A percentile compares a stretch with the other conserved stretches of the same genome.
Conservation (phyloP, 2,888 invertebrate genomes). For the Andrena praecox region DNA sequence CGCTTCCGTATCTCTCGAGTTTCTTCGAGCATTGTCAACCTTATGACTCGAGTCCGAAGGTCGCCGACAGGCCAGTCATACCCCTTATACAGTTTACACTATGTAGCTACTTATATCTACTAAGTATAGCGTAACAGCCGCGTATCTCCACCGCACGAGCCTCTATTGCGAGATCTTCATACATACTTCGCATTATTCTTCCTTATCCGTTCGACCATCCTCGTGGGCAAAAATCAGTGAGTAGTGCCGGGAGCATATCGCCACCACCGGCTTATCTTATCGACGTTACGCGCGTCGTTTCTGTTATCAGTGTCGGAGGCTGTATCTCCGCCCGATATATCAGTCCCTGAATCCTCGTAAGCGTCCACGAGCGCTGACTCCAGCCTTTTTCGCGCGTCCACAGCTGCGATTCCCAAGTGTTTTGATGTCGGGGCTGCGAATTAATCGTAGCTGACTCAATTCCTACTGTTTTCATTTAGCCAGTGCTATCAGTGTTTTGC, state of each 20-base stretch:
- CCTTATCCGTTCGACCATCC: constrained; percentile 29
- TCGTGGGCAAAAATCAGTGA: constrained; percentile 56
- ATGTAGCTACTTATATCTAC: too few relatives aligned
- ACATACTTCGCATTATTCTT: constrained; percentile 43
- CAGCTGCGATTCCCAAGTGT: background rate
- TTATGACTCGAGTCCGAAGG: constrained; percentile 68
- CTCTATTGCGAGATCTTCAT: constrained; percentile 27
- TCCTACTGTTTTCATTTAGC: background rate
- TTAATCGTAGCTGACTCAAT: background rate
- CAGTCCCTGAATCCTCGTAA: constrained; percentile 1
- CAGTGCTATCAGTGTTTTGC: constrained; percentile 1
- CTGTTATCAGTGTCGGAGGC: constrained; percentile 58
- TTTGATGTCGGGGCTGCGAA: background rate
- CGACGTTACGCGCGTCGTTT: constrained; percentile 45
- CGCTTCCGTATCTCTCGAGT: constrained; percentile 39
- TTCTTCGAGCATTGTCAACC: constrained; percentile 54
- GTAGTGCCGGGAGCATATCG: constrained; percentile 39
- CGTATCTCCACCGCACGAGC: constrained; percentile 18
- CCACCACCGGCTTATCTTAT: constrained; percentile 61
- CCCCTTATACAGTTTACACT: background rate
- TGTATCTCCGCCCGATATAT: constrained; percentile 48
- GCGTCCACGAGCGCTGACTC: background rate
- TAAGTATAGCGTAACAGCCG: background rate
- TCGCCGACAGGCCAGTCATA: constrained; percentile 20
- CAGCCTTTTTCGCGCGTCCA: background rate